These are phyloP conservation scores for Antechinus stuartii DNA, from an alignment of 2,113 vertebrate genomes.

Conservation along the genomic window DNA sequence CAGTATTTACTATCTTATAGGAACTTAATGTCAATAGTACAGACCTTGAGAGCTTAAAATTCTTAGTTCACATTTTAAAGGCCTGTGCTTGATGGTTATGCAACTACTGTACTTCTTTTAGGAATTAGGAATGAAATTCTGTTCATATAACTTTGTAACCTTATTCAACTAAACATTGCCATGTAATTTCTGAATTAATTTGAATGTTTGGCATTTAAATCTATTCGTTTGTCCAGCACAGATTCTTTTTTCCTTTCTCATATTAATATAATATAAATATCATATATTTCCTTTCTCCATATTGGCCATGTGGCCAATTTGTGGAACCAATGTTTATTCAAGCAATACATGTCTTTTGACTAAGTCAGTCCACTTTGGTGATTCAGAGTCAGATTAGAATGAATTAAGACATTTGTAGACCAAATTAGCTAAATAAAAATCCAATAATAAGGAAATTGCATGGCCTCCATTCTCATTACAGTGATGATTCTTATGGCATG, in stretches of 20 bases:
- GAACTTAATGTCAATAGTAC: background rate
- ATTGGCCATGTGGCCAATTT: background rate
- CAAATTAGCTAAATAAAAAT: background rate
- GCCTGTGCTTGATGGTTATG: background rate
- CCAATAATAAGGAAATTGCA: background rate
- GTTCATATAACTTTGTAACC: conserved; percentile 6
- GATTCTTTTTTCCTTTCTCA: background rate
- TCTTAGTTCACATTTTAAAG: background rate
- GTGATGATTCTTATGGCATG: background rate
- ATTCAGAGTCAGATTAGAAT: background rate
- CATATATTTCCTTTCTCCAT: background rate
- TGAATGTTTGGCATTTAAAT: background rate
- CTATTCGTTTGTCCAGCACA: background rate
- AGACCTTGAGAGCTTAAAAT: conserved; percentile 4
- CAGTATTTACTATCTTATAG: background rate
- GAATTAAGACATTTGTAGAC: background rate
- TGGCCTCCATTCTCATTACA: background rate
- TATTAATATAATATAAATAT: too few relatives aligned
- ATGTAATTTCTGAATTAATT: background rate
- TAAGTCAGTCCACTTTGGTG: too few relatives aligned
- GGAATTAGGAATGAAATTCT: background rate
- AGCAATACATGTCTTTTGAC: background rate
- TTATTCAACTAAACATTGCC: background rate
- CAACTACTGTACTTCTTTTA: background rate
- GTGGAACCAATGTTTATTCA: background rate